Percentiles rank a stretch among this genome's conserved stretches.
Evolutionary conservation across 2,113 vertebrate species (phyloP).

Genomic region (Anser cygnoides): DNA sequence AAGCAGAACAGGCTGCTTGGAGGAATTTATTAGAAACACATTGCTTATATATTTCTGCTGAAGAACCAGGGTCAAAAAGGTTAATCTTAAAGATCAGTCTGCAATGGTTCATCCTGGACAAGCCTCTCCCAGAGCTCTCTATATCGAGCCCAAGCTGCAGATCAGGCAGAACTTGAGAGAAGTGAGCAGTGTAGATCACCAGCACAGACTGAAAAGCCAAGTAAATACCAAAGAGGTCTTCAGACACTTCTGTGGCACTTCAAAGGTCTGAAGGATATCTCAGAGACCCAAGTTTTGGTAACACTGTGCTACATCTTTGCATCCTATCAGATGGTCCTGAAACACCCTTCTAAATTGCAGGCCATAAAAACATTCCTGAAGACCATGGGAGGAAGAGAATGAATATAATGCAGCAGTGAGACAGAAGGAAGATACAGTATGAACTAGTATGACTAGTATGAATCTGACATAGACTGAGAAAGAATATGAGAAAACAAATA

Average conservation of each 20-base stretch:
- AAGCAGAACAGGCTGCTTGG: not conserved
- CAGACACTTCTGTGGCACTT: not conserved
- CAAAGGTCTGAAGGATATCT: not conserved
- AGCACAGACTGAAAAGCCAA: not conserved
- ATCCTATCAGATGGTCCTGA: not conserved
- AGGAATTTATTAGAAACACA: constrained; percentile 34
- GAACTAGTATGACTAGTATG: not conserved
- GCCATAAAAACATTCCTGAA: not conserved
- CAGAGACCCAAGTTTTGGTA: not conserved
- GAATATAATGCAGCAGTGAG: not conserved
- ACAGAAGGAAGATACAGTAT: not conserved
- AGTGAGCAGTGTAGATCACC: not conserved
- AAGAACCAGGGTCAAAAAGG: constrained; percentile 3
- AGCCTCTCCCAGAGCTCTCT: not conserved
- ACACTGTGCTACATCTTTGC: not conserved
- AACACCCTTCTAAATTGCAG: not conserved
- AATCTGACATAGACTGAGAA: not conserved
- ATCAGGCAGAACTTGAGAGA: not conserved
- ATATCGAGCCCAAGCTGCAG: not conserved
- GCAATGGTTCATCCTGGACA: not conserved
- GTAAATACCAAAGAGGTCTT: not conserved
- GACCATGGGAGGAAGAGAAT: not conserved
- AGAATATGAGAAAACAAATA: not conserved
- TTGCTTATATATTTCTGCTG: not conserved
- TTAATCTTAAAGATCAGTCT: not conserved